Evolutionary conservation across 1,140 invertebrate genomes (phyloP).

Genomic region (Temnothorax nylanderi): DNA sequence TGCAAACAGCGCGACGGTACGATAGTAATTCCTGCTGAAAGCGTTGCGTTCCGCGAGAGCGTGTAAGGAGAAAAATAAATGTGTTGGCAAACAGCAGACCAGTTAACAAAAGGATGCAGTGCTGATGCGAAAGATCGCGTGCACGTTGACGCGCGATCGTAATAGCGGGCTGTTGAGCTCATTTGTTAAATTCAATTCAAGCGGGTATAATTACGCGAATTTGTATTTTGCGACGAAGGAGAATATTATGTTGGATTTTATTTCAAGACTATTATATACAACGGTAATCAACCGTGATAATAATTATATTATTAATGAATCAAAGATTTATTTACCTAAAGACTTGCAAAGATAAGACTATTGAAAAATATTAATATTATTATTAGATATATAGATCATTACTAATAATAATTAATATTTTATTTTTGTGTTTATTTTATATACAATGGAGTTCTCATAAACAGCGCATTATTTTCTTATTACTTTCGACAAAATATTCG

Average conservation of each 20-base stretch:
- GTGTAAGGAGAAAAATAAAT: constrained; percentile 58
- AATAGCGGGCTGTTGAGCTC: constrained; percentile 8
- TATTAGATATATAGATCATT: neutral
- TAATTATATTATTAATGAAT: neutral
- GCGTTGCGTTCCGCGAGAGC: constrained; percentile 10
- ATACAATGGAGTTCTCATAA: neutral
- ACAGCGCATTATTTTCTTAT: neutral
- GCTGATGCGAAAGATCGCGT: constrained; percentile 32
- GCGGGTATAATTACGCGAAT: neutral
- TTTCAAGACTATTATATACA: no score
- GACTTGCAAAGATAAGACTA: neutral
- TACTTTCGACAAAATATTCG: neutral
- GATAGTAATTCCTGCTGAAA: constrained; percentile 57
- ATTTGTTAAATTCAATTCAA: constrained; percentile 25
- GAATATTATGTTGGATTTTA: neutral
- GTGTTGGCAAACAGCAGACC: constrained; percentile 23
- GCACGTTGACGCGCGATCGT: constrained; percentile 36
- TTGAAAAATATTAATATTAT: neutral
- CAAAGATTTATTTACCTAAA: neutral
- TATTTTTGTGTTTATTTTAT: neutral
- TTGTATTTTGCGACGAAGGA: neutral
- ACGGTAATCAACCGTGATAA: neutral
- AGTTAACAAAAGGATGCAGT: constrained; percentile 46
- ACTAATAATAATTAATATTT: neutral
- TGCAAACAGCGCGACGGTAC: constrained; percentile 46